These are phyloP conservation scores for Lethrus apterus DNA, from an alignment of 1,140 invertebrate genomes.

Conservation along the genomic window DNA sequence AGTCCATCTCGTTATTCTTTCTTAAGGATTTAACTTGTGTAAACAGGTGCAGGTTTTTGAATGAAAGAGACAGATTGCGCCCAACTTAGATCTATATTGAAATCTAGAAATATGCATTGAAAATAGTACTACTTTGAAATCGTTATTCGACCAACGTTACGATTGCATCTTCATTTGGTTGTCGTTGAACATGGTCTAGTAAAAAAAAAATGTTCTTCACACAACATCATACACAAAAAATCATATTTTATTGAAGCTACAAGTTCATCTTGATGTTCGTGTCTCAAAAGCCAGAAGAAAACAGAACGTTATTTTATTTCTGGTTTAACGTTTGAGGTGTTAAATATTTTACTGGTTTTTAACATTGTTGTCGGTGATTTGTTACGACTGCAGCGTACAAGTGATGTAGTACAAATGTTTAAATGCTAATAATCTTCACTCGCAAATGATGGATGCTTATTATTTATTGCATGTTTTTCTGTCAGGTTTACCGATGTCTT, in stretches of 20 bases:
- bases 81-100: conserved; percentile 16
- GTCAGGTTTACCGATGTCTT: conserved; percentile 25
- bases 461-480: conserved; percentile 27
- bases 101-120: conserved; percentile 18
- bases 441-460: conserved; percentile 23
- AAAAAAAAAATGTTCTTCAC: too few relatives aligned
- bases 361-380: conserved; percentile 2
- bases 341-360: too few relatives aligned
- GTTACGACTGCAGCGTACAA: conserved; percentile 2
- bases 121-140: too few relatives aligned
- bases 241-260: too few relatives aligned
- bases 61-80: conserved; percentile 10
- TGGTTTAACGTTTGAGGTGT: too few relatives aligned
- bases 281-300: too few relatives aligned
- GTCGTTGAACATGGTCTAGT: too few relatives aligned
- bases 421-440: conserved; percentile 24
- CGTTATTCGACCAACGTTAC: conserved; percentile 7
- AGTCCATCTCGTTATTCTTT: conserved; percentile 5
- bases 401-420: conserved; percentile 17
- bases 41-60: conserved; percentile 13
- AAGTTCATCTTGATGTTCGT: too few relatives aligned
- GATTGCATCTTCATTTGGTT: conserved; percentile 2
- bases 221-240: too few relatives aligned
- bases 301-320: too few relatives aligned
- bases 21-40: too few relatives aligned